phyloP scores from a whole-genome alignment of 2,888 invertebrate genomes.

The Arge pagana region DNA sequence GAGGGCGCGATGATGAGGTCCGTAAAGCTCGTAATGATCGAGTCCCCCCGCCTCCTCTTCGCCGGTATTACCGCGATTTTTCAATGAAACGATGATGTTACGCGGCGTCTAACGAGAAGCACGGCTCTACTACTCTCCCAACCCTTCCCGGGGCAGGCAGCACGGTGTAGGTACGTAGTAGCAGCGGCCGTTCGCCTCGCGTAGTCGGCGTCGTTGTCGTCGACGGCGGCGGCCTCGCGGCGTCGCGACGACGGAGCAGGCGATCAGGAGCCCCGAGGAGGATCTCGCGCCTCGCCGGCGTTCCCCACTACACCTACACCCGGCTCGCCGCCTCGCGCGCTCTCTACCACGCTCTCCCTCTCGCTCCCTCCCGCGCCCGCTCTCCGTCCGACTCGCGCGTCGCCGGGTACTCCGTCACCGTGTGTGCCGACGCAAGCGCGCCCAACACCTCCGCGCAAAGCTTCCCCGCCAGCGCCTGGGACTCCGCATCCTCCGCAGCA shows the following conservation, averaged over 20 bases:
- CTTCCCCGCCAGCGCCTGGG: constrained; percentile 60
- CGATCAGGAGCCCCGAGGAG: constrained; percentile 27
- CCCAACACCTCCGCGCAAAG: constrained; percentile 47
- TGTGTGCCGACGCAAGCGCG: constrained; percentile 46
- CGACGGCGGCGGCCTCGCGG: constrained; percentile 23
- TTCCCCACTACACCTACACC: constrained; percentile 19
- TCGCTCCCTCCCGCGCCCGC: constrained; percentile 21
- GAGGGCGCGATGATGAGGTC: too few relatives aligned
- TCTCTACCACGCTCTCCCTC: constrained; percentile 22
- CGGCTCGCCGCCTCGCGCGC: constrained; percentile 8
- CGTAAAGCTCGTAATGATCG: too few relatives aligned
- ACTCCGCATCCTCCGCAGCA: constrained; percentile 44
- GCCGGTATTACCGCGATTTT: too few relatives aligned
- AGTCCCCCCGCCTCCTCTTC: too few relatives aligned
- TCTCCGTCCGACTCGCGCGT: constrained; percentile 44
- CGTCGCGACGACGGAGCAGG: constrained; percentile 27
- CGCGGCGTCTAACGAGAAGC: too few relatives aligned
- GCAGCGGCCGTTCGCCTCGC: constrained; percentile 13
- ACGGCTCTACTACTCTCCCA: too few relatives aligned
- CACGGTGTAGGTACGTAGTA: constrained; percentile 17
- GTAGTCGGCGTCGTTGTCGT: constrained; percentile 26
- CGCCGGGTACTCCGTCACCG: constrained; percentile 34
- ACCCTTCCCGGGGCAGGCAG: background rate
- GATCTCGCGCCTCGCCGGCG: constrained; percentile 27
- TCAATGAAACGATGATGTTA: too few relatives aligned